phyloP scores from a whole-genome alignment of 2,113 vertebrate genomes.

The Gracilinanus agilis region DNA sequence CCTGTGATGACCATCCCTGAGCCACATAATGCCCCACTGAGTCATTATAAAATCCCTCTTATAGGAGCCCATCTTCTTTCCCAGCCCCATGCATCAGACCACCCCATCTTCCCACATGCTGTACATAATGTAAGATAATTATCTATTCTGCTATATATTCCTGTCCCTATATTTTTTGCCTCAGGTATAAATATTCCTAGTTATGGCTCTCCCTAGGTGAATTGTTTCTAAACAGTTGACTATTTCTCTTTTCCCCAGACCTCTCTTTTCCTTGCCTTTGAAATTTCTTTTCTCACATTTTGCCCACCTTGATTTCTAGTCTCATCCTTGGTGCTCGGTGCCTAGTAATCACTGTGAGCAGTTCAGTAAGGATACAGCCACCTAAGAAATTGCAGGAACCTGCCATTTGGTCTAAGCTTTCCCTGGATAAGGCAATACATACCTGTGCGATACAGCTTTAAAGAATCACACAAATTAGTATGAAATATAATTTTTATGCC shows the following conservation, averaged over 20 bases:
- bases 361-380: not conserved
- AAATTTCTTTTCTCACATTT: not conserved
- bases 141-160: not conserved
- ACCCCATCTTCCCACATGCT: not conserved
- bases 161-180: not conserved
- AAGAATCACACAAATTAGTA: not conserved
- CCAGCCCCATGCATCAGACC: not conserved
- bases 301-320: not conserved
- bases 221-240: not conserved
- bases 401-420: not conserved
- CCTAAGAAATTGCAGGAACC: not conserved
- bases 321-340: not conserved
- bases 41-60: not conserved
- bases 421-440: not conserved
- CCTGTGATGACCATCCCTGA: not conserved
- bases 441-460: not conserved
- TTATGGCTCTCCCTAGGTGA: not conserved
- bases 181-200: not conserved
- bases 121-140: not conserved
- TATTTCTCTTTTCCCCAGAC: constrained; percentile 16
- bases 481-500: not conserved
- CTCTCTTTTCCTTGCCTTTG: not conserved
- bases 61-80: not conserved
- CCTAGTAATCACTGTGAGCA: not conserved
- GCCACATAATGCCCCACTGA: not conserved